Conservation (phyloP, 2,888 invertebrate genomes). For the Taphrorychus bicolor region DNA sequence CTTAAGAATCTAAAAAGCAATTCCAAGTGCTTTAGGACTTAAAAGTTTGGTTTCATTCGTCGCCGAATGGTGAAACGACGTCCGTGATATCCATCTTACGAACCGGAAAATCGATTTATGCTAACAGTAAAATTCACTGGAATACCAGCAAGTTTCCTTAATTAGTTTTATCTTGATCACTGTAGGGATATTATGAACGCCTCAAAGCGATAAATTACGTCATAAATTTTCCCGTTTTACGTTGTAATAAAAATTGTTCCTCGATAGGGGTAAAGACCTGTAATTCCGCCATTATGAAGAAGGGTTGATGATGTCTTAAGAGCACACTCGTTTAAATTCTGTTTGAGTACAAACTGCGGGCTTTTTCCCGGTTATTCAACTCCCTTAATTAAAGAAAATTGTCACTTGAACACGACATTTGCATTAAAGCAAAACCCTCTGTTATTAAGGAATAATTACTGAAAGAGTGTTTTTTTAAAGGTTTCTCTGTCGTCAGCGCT, state of each 20-base stretch:
- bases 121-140: background rate
- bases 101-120: background rate
- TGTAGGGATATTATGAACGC: too few species aligned
- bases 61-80: background rate
- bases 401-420: conserved; percentile 2
- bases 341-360: background rate
- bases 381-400: conserved; percentile 6
- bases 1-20: background rate
- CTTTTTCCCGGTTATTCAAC: background rate
- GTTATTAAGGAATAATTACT: background rate
- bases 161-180: background rate
- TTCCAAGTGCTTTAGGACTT: background rate
- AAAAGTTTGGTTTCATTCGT: background rate
- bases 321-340: background rate
- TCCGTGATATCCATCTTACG: background rate
- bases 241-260: background rate
- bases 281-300: background rate
- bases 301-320: too few species aligned
- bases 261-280: background rate
- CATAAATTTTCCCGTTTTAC: background rate
- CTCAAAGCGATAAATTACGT: background rate
- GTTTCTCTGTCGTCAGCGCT: too few species aligned
- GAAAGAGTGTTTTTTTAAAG: too few species aligned
- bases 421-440: background rate
- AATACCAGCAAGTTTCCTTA: background rate